Evolutionary conservation across 2,888 invertebrate genomes (phyloP), one percentile per base, ranked within the genome.

Genomic region (Syrista parreyssii): DNA sequence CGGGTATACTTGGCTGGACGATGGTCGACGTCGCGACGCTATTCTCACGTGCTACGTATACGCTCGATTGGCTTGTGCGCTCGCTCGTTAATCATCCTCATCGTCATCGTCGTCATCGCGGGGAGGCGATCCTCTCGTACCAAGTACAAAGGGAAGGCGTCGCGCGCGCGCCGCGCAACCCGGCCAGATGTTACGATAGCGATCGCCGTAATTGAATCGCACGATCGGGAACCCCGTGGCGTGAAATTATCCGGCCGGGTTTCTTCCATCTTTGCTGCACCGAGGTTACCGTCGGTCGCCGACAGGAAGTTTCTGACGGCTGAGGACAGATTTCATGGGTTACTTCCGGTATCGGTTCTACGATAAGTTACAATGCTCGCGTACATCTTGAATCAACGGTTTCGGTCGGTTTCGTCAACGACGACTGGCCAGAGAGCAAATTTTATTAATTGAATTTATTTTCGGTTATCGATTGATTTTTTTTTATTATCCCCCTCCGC

Each of bases 121-220:
- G 77, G 76, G 74, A 80, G 78, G 68, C 68, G 77, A n/a, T n/a
- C n/a, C 72, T 68, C 71, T n/a, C 31, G 23, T 69, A 76, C 75
- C 75, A 75, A 71, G 35, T 33, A 73, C 34, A 73, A 35, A 73
- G 74, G 35, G 74, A 30, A 76, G 76, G 76, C 68, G 80, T 74
- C 76, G 72, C 55, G 76, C 75, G 76, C 75, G 75, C 75, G 80
- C 80, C 82, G 83, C 80, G 82, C 77, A 79, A 84, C 81, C 79
- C 31, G 12, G 31, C 71, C 31, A 71, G 81, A 84, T 84, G 84
- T 83, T 82, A 83, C 82, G 81, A 84, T 90, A 90, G 81, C 85
- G 86, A 90, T 90, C 90, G 85, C 55, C 76, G 85, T 90, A 90
- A 90, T 90, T 90, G 90, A 90, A 90, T 90, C 89, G 86, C 83